A percentile compares a stretch with the other conserved stretches of the same genome.
Evolutionary conservation across 2,797 vertebrate species (phyloP).

Genomic region (Eulemur coronatus): DNA sequence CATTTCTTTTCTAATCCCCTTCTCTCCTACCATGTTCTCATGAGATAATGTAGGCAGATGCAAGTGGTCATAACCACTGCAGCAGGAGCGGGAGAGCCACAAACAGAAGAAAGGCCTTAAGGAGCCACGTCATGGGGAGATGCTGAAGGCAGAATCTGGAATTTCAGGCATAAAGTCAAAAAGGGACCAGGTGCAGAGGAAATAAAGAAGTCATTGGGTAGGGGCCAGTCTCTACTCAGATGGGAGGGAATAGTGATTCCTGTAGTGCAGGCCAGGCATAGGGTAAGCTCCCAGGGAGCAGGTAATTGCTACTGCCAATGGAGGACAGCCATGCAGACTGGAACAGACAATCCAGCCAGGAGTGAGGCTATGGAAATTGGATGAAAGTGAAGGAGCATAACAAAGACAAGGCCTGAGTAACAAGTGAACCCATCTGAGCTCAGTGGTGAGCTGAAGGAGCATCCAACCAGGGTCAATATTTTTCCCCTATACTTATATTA

Average conservation of each 20-base stretch:
- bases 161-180: background rate
- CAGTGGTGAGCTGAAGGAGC: background rate
- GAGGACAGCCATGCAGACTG: background rate
- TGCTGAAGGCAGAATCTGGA: background rate
- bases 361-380: background rate
- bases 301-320: background rate
- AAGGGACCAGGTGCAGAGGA: background rate
- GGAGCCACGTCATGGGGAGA: background rate
- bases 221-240: background rate
- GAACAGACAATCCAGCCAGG: background rate
- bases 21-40: background rate
- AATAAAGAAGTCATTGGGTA: background rate
- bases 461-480: background rate
- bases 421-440: background rate
- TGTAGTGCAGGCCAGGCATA: fast-evolving
- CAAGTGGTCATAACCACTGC: background rate
- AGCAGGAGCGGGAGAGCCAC: background rate
- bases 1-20: background rate
- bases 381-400: background rate
- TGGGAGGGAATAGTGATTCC: background rate
- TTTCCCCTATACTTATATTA: background rate
- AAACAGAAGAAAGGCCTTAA: background rate
- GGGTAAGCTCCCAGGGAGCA: background rate
- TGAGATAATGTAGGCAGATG: background rate
- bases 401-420: background rate